Evolutionary conservation across 2,888 invertebrate species (phyloP), one percentile per base, ranked within the genome.

Genomic region (Drosophila incognita): DNA sequence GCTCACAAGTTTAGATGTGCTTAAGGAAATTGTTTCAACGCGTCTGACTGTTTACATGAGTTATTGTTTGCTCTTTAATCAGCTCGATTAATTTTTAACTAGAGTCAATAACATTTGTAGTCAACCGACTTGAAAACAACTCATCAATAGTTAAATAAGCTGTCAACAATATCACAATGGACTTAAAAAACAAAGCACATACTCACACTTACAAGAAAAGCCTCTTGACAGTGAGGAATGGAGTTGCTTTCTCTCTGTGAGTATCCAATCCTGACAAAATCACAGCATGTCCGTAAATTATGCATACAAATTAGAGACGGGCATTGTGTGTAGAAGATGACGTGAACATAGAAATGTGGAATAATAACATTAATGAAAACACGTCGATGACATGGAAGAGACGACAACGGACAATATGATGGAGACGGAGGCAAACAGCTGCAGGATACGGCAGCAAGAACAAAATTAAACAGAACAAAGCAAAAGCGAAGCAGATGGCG

Each of bases 291-390:
- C 67, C 78, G 75, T 87, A 84, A 89, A 85, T 89, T 89, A 85
- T 85, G 87, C 87, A 85, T 84, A 87, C 89, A 85, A 85, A 85
- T 85, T 85, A 89, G 89, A 87, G 77, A 77, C 71, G 64, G 69
- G 69, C 70, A 76, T 66, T 71, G 77, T 75, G 64, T 69, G 59
- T 56, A 65, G 74, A 69, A 79, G 73, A 72, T 89, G 89, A 89
- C 73, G 79, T 84, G 77, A 87, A 87, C 89, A 85, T 76, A 70
- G 78, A 87, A 89, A 84, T 85, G 85, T 87, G 84, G 85, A 89
- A 85, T 87, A 85, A 85, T 89, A 85, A 85, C 85, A 89, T 85
- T 85, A 85, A 89, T 87, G 89, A 85, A 85, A 89, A 85, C 85
- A 89, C 81, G 84, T 85, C 82, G 80, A 83, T 69, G 76, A 76